Evolutionary conservation across 1,140 invertebrate species (phyloP).

Genomic region (Philaenus spumarius): DNA sequence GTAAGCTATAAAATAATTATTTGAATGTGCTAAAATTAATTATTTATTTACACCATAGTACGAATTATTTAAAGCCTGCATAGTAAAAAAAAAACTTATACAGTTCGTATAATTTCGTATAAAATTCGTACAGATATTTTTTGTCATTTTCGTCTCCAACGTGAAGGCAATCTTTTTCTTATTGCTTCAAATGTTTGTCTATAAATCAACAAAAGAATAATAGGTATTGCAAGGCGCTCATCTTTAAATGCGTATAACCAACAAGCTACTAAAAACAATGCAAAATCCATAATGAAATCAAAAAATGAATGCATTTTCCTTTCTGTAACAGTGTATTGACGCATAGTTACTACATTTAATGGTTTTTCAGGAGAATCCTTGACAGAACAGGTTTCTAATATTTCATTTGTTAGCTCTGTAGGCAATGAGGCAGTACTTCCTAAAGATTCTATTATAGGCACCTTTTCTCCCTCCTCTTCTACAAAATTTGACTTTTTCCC

Average conservation of each 20-base stretch:
- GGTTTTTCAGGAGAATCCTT: background rate
- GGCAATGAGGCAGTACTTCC: background rate
- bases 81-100: too few species aligned
- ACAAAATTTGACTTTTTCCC: background rate
- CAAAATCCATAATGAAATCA: conserved; percentile 26
- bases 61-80: too few species aligned
- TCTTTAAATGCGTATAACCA: conserved; percentile 73
- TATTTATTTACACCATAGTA: too few species aligned
- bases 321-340: background rate
- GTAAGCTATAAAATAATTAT: too few species aligned
- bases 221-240: conserved; percentile 64
- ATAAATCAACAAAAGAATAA: conserved; percentile 66
- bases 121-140: too few species aligned
- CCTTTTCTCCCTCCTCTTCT: background rate
- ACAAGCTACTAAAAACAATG: conserved; percentile 51
- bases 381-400: background rate
- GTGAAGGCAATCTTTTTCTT: conserved; percentile 35
- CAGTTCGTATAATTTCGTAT: too few species aligned
- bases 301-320: conserved; percentile 21
- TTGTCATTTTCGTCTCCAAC: background rate
- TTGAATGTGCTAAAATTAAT: too few species aligned
- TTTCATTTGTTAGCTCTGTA: background rate
- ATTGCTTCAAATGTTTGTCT: conserved; percentile 59
- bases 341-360: background rate
- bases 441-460: background rate